Base-by-base conservation (phyloP, 2,113 vertebrate species). In the Syngnathus scovelli region DNA sequence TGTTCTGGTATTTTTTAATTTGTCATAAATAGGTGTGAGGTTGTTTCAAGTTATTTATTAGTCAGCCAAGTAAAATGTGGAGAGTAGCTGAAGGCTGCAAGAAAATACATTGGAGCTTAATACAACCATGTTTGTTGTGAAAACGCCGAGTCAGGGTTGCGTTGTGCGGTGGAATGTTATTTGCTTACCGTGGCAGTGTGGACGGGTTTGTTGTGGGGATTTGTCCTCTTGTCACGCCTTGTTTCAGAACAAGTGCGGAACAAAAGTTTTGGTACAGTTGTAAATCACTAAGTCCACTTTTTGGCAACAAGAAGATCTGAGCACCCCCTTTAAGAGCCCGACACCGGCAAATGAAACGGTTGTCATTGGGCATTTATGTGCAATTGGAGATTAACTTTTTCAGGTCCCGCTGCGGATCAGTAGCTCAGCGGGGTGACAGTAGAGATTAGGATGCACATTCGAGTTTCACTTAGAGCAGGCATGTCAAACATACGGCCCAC, bases 371-470 rank as follows among this genome's bases (percentile, higher is more conserved):
- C 46, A 76, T 85, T 84, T 85, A 84, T 68, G 72, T 77, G 68
- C 84, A 76, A 88, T 84, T 81, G 52, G 72, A 78, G 74, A 81
- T 83, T 74, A 78, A 62, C 63, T 67, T 70, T 23, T 66, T 48
- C 65, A 58, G 62, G 51, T 72, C 72, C 71, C 48, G 68, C 69
- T 54, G 64, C 38, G 72, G 21, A 21, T 78, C 73, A 83, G 83
- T 72, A 74, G 83, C 86, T 71, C 86, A 79, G 85, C 46, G 19
- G 78, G 81, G 62, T 15, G 37, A 37, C 33, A 27, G 71, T 66
- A 58, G 83, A 78, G 76, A 78, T 68, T 69, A 72, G 23, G 39
- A 65, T 59, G 65, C 68, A 68, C 67, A 71, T 21, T 66, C 70
- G 63, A 68, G 59, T 64, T 68, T 62, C 70, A 74, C 74, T 76